Conservation (phyloP, 2,888 invertebrate species). For the Folsomia candida region DNA sequence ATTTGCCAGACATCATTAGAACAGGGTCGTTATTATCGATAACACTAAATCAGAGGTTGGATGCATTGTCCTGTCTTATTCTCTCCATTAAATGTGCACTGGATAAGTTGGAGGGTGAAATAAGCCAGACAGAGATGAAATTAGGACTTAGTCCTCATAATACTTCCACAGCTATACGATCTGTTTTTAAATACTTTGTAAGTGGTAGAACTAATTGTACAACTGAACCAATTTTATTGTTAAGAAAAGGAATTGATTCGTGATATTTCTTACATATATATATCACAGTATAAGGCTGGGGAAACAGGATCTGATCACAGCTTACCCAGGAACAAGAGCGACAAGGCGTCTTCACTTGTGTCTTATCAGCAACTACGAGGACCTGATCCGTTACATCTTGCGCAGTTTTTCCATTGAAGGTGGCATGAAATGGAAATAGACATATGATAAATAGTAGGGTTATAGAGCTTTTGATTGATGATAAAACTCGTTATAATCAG, state of each 20-base stretch:
- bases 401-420: constrained; percentile 2
- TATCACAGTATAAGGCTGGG: background rate
- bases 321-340: background rate
- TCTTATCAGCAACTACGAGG: background rate
- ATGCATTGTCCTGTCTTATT: constrained; percentile 37
- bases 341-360: background rate
- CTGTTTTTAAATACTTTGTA: constrained; percentile 45
- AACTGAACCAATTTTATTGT: no score
- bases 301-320: background rate
- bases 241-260: background rate
- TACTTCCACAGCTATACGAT: constrained; percentile 34
- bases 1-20: constrained; percentile 39
- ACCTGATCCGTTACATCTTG: background rate
- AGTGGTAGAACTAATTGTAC: no score
- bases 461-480: no score
- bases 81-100: constrained; percentile 35
- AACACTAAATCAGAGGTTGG: constrained; percentile 39
- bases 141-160: constrained; percentile 33
- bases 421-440: no score
- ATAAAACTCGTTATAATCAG: no score
- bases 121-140: constrained; percentile 40
- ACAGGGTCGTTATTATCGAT: constrained; percentile 34
- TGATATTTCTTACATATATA: background rate
- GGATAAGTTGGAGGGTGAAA: constrained; percentile 41
- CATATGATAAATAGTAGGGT: no score